Conservation (phyloP, 2,888 invertebrate species). For the Blomia tropicalis region DNA sequence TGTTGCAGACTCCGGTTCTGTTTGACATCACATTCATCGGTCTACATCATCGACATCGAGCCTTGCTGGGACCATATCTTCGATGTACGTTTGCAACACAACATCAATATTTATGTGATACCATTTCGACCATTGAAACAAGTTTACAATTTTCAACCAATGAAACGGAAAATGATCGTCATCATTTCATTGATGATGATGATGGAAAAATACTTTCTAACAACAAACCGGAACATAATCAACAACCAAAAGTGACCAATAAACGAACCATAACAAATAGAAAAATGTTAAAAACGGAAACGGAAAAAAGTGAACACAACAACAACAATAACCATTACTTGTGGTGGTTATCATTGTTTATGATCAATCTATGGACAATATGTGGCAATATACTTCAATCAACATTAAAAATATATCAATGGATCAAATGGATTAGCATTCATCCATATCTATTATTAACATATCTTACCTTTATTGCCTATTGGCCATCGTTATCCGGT, state of each 20-base stretch:
- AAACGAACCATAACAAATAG: neutral
- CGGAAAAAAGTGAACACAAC: neutral
- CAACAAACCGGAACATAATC: too few relatives aligned
- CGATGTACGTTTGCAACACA: neutral
- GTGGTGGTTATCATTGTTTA: neutral
- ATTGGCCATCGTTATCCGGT: constrained; percentile 36
- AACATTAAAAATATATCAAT: neutral
- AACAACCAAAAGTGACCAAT: neutral
- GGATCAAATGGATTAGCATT: neutral
- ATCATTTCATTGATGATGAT: neutral
- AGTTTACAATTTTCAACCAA: neutral
- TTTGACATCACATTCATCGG: neutral
- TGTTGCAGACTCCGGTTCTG: neutral
- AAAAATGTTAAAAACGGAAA: neutral
- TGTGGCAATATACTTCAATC: too few relatives aligned
- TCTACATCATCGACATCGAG: neutral
- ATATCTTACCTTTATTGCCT: constrained; percentile 7
- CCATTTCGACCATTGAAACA: neutral
- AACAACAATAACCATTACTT: neutral
- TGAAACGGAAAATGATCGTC: neutral
- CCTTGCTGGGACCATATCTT: neutral
- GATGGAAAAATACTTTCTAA: neutral
- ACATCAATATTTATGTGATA: constrained; percentile 1
- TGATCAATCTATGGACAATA: neutral
- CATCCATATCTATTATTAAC: constrained; percentile 16